Evolutionary conservation across 2,797 vertebrate species (phyloP).

Genomic region (Platyrinchus mystaceus): DNA sequence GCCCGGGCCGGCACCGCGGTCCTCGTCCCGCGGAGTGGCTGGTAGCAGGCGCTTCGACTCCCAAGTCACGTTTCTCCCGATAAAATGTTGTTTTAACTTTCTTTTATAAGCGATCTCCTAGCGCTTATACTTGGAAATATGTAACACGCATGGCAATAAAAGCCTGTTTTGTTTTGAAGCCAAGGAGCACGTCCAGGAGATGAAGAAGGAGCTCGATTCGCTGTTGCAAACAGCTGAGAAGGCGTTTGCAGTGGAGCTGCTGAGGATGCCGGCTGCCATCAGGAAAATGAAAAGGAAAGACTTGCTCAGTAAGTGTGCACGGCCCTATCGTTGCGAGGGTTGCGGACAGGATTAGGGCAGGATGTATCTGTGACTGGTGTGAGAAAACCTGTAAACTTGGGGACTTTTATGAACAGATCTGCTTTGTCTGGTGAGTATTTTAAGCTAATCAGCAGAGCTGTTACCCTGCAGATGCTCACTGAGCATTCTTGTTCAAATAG

Average conservation of each 20-base stretch:
- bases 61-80: fast-evolving
- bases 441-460: not conserved
- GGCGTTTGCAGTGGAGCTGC: conserved; percentile 77
- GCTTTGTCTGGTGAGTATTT: not conserved
- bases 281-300: conserved; percentile 75
- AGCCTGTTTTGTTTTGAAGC: conserved; percentile 58
- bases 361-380: fast-evolving
- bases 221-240: conserved; percentile 75
- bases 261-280: conserved; percentile 78
- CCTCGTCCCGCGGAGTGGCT: not conserved
- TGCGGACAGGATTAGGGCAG: fast-evolving
- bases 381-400: not conserved
- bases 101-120: fast-evolving
- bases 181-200: conserved; percentile 75
- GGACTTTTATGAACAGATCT: not conserved
- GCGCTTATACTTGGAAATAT: fast-evolving
- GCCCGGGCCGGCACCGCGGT: too few relatives aligned
- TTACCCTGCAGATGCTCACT: not conserved
- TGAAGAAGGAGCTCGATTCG: conserved; percentile 76
- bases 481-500: not conserved
- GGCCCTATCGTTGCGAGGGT: fast-evolving
- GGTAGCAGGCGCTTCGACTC: not conserved
- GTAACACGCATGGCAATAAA: fast-evolving
- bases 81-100: fast-evolving
- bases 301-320: conserved; percentile 41